phyloP scores from a whole-genome alignment of 2,113 vertebrate genomes.

The Oncorhynchus kisutch region DNA sequence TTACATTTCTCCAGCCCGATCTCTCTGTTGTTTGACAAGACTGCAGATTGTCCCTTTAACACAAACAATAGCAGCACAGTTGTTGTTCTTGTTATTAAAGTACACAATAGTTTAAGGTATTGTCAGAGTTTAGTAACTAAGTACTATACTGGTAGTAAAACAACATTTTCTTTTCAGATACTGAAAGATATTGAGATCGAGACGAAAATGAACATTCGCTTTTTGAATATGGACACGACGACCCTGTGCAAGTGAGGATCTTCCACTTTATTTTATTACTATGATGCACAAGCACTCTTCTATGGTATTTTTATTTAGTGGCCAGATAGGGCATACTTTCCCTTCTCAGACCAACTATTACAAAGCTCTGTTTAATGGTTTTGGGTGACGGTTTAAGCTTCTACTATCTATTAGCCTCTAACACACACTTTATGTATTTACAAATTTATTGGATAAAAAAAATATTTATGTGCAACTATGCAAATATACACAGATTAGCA shows the following conservation, averaged over 20 bases:
- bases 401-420: background rate
- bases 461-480: conserved; percentile 54
- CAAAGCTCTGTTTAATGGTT: background rate
- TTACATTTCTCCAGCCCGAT: too few relatives aligned
- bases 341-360: too few relatives aligned
- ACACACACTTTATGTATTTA: conserved; percentile 4
- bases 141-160: background rate
- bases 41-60: too few relatives aligned
- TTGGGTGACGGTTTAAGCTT: background rate
- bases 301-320: background rate
- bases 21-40: too few relatives aligned
- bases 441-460: background rate
- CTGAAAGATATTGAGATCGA: conserved; percentile 91
- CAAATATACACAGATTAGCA: conserved; percentile 41
- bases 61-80: too few relatives aligned
- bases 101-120: too few relatives aligned
- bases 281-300: background rate
- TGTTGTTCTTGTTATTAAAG: too few relatives aligned
- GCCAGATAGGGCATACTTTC: background rate
- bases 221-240: conserved; percentile 86
- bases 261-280: background rate
- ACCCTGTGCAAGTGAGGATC: conserved; percentile 82
- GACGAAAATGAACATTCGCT: conserved; percentile 89
- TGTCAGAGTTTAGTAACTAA: background rate
- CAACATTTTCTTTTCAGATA: conserved; percentile 74